phyloP scores from a whole-genome alignment of 1,140 invertebrate species.

The Penaeus japonicus region DNA sequence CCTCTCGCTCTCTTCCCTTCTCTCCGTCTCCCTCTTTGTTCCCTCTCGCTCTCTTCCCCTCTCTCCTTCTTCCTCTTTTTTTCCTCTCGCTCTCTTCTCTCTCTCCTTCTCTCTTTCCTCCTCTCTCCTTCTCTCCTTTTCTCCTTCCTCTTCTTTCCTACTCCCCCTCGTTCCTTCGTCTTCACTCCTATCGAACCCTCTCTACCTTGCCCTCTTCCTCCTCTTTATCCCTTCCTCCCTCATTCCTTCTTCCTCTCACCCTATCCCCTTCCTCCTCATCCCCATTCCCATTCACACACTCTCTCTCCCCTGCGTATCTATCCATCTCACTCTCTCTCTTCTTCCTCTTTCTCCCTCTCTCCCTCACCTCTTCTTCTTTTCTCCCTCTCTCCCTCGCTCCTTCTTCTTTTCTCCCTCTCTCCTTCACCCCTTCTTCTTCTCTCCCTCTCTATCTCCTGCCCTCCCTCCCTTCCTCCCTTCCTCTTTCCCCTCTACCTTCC shows the following conservation, averaged over 20 bases:
- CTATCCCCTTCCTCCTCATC: no score
- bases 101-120: no score
- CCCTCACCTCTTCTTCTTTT: not conserved
- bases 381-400: no score
- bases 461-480: not conserved
- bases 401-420: no score
- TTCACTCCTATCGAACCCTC: no score
- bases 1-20: not conserved
- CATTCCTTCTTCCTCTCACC: no score
- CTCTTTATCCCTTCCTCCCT: no score
- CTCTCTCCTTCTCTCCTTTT: not conserved
- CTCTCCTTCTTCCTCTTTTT: not conserved
- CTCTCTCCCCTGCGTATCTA: not conserved
- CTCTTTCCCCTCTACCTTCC: not conserved
- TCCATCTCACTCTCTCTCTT: not conserved
- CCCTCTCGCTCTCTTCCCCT: not conserved
- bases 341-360: not conserved
- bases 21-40: not conserved
- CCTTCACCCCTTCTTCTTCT: no score
- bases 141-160: not conserved
- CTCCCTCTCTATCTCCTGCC: not conserved
- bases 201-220: no score
- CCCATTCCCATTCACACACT: not conserved
- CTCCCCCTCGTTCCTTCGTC: no score
- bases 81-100: not conserved